Evolutionary conservation across 2,797 vertebrate species (phyloP).

Genomic region (Myripristis murdjan): DNA sequence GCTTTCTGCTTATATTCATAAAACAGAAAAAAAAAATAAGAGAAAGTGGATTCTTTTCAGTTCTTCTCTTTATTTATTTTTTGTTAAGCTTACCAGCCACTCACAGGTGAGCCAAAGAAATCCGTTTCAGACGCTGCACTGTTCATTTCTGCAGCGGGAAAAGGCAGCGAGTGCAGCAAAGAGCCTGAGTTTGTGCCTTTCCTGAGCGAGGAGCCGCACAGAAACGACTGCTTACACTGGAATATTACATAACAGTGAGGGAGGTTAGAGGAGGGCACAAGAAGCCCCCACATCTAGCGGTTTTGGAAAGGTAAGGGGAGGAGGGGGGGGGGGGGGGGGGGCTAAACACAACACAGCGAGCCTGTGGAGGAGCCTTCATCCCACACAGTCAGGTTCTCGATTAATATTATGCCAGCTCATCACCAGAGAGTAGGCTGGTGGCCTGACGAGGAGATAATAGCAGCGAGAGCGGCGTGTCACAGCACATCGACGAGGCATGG

Average conservation of each 20-base stretch:
- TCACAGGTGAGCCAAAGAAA: too few species aligned
- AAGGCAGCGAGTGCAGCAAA: constrained; percentile 8
- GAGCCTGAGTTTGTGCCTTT: constrained; percentile 29
- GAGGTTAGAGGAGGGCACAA: constrained; percentile 42
- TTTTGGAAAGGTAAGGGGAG: constrained; percentile 59
- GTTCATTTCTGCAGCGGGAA: not conserved
- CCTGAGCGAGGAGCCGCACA: constrained; percentile 15
- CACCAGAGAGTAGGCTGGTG: constrained; percentile 61
- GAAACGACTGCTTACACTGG: constrained; percentile 16
- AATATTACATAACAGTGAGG: constrained; percentile 61
- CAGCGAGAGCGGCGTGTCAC: constrained; percentile 53
- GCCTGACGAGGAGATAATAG: constrained; percentile 72
- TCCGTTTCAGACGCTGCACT: too few species aligned
- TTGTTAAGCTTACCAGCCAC: too few species aligned
- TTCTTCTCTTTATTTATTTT: too few species aligned
- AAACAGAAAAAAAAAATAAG: too few species aligned
- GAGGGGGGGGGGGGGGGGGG: too few species aligned
- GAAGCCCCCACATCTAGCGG: constrained; percentile 55
- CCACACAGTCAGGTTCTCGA: constrained; percentile 62
- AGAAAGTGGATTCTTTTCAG: too few species aligned
- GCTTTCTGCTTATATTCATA: too few species aligned
- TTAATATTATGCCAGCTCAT: constrained; percentile 76
- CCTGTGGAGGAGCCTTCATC: constrained; percentile 65
- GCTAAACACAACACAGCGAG: constrained; percentile 26
- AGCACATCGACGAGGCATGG: constrained; percentile 45